Percentiles rank a stretch among this genome's conserved stretches.
Evolutionary conservation across 2,888 invertebrate species (phyloP).

Genomic region (Lithosia quadra): DNA sequence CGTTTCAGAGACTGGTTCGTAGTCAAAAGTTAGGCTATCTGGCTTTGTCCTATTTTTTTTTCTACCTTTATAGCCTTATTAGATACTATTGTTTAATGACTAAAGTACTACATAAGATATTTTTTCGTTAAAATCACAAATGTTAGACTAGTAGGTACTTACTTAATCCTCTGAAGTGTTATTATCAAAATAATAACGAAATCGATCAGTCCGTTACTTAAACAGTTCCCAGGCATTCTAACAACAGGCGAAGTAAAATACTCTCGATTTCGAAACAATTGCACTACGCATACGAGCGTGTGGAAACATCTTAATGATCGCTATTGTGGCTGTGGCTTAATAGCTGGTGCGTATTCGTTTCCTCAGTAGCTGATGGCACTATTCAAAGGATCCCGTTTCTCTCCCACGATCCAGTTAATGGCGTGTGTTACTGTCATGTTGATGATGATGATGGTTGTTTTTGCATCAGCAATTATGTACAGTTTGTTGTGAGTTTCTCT

Average conservation of each 20-base stretch:
- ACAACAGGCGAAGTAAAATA: conserved; percentile 56
- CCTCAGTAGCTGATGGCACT: conserved; percentile 72
- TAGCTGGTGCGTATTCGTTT: conserved; percentile 73
- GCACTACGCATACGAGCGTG: conserved; percentile 75
- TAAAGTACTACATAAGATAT: neutral
- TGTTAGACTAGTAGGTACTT: neutral
- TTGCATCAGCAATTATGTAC: conserved; percentile 84
- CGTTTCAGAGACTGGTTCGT: neutral
- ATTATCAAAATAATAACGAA: conserved; percentile 42
- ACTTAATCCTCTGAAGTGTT: neutral
- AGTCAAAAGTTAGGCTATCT: neutral
- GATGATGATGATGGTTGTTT: conserved; percentile 81
- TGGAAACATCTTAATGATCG: conserved; percentile 81
- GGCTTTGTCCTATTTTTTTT: neutral
- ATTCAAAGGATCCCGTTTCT: conserved; percentile 81
- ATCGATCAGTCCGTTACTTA: conserved; percentile 50
- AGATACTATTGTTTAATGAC: neutral
- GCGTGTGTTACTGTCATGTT: conserved; percentile 80
- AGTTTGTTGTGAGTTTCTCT: conserved; percentile 81
- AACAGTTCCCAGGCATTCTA: conserved; percentile 50
- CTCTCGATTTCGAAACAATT: conserved; percentile 84
- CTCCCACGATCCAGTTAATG: conserved; percentile 83
- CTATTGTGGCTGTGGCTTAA: conserved; percentile 71
- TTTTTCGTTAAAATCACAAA: neutral
- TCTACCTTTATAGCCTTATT: neutral